Evolutionary conservation across 2,113 vertebrate species (phyloP), one percentile per base, ranked within the genome.

Genomic region (Spheniscus mendiculus): DNA sequence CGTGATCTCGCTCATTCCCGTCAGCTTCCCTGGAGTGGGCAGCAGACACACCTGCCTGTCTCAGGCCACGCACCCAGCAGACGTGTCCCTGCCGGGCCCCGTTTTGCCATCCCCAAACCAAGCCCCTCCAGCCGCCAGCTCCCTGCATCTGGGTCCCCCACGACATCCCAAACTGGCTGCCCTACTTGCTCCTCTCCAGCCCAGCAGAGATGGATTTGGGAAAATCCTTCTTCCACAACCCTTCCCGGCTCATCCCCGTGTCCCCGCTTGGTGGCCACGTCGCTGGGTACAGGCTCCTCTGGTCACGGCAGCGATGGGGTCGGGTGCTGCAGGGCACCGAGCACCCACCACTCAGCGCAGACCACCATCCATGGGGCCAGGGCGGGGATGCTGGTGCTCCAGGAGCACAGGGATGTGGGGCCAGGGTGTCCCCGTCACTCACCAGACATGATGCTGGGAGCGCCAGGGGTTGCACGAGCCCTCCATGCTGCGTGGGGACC

Each of bases 1-100:
- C 0, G 98, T 98, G 98, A 99, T 99, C 98, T 99, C 99, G 1
- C 99, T 99, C 99, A 99, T 99, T 34, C 99, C 99, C 11, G 98
- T 99, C 94, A 99, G 98, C 98, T 99, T 99, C 95, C 99, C 99
- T 99, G 88, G 61, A 93, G 73, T 9, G 14, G 42, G 70, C 34
- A 52, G 40, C 62, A 93, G 89, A 93, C 80, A 61, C 25, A 81
- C 45, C 59, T 93, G 76, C 83, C 69, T 0, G 0, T 74, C 80
- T 95, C 91, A 0, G 9, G 50, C 59, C 91, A 50, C 0, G 0
- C 22, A n/a, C 34, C 53, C 59, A 44, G 49, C 0, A 1, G 42
- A 36, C 2, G 0, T 19, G 38, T 78, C 32, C 63, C 38, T 47
- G 22, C 65, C 6, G 2, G 23, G 49, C 13, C 59, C 40, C 2